Conservation (phyloP, 2,888 invertebrate genomes). For the Cantharis rufa region DNA sequence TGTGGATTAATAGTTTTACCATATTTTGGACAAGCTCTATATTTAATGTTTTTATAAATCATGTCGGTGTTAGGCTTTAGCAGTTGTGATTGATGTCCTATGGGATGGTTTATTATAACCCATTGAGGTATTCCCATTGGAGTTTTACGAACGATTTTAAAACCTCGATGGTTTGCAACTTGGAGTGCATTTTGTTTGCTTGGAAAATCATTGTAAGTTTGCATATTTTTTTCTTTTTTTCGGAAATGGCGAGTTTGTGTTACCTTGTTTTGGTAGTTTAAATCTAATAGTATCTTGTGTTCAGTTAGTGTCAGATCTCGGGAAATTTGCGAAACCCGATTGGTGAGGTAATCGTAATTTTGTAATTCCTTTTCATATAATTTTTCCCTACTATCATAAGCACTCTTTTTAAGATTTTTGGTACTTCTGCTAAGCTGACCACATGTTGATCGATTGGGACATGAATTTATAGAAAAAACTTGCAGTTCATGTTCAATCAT, state of each 20-base stretch:
- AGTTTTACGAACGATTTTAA: background rate
- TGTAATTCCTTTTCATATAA: background rate
- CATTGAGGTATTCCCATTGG: background rate
- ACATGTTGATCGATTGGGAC: background rate
- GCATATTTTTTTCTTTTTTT: background rate
- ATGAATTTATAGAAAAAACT: background rate
- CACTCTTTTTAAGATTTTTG: background rate
- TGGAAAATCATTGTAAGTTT: background rate
- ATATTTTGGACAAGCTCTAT: background rate
- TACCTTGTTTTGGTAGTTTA: background rate
- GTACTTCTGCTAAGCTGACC: background rate
- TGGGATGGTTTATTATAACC: background rate
- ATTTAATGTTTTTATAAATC: background rate
- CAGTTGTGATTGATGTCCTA: too few relatives aligned
- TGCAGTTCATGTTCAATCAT: background rate
- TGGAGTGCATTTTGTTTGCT: background rate
- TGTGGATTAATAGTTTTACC: background rate
- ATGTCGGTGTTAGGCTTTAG: background rate
- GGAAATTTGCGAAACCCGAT: background rate
- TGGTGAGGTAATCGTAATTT: background rate
- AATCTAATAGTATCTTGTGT: background rate
- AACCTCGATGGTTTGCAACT: background rate
- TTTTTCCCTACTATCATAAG: background rate
- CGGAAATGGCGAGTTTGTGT: background rate
- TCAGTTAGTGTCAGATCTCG: background rate